Base-by-base conservation (phyloP, 2,888 invertebrate species). In the Temnothorax rugatulus region DNA sequence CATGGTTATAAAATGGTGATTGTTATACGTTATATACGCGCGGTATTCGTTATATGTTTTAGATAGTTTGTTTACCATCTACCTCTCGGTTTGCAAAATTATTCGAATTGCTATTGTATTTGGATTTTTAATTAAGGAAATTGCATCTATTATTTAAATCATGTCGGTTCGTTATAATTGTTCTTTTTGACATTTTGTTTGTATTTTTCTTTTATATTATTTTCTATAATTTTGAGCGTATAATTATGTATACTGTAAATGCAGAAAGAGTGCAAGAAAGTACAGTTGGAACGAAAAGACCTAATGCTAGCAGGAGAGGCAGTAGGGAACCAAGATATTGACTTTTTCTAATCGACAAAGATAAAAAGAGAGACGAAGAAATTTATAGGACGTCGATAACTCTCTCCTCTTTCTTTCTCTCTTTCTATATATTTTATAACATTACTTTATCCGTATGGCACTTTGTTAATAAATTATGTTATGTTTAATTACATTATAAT, bases 291-390 rank as follows among this genome's bases (percentile, higher is more conserved):
- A 44, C 29, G 57, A 77, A 41, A 25, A 77, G 44, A 47, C 21
- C 13, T 83, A 85, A 89, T 87, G 88, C 81, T 85, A 84, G 44
- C 44, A 83, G 84, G 21, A 89, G 71, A 74, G 61, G 59, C 64
- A 86, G 52, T 85, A 86, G 66, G 11, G 13, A 68, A 29, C 25
- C 83, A 77, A 76, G 84, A 68, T 84, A 89, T 88, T 83, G 87
- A 89, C 84, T 89, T 89, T 89, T 87, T 87, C 34, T 77, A 83
- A 82, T 84, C 84, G 77, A 64, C 34, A 64, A 79, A 68, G 73
- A 83, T 29, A 66, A 25, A 76, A 73, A 86, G 75, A 83, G 15
- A 76, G 18, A 76, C 34, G 29, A 29, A 29, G 13, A n/a, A 75
- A 82, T 77, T 64, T 77, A 1, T 8, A 66, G n/a, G 7, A 82